These are phyloP conservation scores for Stenchaetothrips biformis DNA, from an alignment of 2,888 invertebrate species.

Conservation along the genomic window DNA sequence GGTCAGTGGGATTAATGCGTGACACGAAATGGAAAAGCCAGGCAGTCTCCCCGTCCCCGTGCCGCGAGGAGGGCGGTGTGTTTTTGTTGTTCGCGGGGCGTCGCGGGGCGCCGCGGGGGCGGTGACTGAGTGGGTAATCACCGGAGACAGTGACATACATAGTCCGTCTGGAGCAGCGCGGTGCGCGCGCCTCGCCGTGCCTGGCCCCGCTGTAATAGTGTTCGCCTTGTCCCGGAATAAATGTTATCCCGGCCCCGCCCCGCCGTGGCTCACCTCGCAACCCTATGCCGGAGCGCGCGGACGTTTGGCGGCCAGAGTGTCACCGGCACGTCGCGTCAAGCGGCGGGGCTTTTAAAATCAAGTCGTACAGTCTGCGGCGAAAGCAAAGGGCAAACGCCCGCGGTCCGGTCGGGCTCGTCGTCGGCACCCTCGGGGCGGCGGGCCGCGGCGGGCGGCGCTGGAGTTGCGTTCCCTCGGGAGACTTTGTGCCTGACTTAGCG, in stretches of 20 bases:
- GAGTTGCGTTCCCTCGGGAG: not conserved
- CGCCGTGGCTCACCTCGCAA: not conserved
- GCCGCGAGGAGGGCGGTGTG: not conserved
- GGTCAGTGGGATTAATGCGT: not conserved
- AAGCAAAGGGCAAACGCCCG: no score
- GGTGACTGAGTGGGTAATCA: conserved; percentile 13
- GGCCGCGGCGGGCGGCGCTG: not conserved
- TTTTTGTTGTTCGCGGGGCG: not conserved
- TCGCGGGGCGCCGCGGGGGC: not conserved
- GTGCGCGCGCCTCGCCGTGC: not conserved
- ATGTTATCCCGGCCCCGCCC: not conserved
- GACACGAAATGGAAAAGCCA: no score
- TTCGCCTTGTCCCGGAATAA: not conserved
- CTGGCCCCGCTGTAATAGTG: not conserved
- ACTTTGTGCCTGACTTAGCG: not conserved
- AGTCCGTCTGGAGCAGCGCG: conserved; percentile 12
- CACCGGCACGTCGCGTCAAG: not conserved
- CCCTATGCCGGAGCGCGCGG: not conserved
- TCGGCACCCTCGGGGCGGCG: not conserved
- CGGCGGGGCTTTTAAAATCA: not conserved
- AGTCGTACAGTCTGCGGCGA: no score
- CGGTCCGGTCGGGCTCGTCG: not conserved
- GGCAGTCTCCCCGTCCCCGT: not conserved
- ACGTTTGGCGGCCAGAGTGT: not conserved
- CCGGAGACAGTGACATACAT: conserved; percentile 20